Evolutionary conservation across 2,113 vertebrate genomes (phyloP), one percentile per base, ranked within the genome.

Genomic region (Empidonax alnorum): DNA sequence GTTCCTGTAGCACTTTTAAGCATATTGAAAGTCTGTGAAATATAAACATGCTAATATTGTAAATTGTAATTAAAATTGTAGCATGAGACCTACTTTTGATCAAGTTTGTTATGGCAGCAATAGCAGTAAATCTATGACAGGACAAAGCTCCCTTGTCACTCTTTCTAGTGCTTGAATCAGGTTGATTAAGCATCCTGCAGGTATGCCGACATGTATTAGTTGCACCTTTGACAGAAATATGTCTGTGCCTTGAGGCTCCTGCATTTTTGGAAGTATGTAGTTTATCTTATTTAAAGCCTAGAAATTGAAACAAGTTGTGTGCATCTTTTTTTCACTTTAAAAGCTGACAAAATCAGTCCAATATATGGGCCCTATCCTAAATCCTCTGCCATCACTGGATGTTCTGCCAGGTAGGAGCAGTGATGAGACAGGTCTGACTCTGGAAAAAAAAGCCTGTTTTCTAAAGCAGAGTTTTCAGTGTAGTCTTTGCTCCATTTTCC

Each of bases 141-240:
- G 72, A 83, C 63, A 58, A 84, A 67, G n/a, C 35, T 88, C 25
- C 55, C 71, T 90, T 83, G 67, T 87, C 71, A 67, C 49, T 78
- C 41, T 19, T 91, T 44, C 58, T 90, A 90, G 37, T 56, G 25
- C 62, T 58, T 37, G 13, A 78, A 28, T 84, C 52, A 37, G 63
- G 67, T 35, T 89, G 50, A 84, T 91, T 80, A 84, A 83, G 41
- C 65, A 27, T 86, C 14, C 65, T 58, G 68, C 61, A 91, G 90
- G 72, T 83, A 73, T 85, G 90, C 65, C 2, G 13, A 68, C 56
- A 4, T 39, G 17, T 56, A 69, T 82, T 89, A 49, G 78, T 46
- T 84, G 59, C 67, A 83, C 13, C 50, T 94, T 39, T 76, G 78
- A 85, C 88, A 90, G 85, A 92, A 90, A 92, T 89, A 91, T 52